phyloP scores from a whole-genome alignment of 2,797 vertebrate species.

The Crossoptilon crossoptilon region DNA sequence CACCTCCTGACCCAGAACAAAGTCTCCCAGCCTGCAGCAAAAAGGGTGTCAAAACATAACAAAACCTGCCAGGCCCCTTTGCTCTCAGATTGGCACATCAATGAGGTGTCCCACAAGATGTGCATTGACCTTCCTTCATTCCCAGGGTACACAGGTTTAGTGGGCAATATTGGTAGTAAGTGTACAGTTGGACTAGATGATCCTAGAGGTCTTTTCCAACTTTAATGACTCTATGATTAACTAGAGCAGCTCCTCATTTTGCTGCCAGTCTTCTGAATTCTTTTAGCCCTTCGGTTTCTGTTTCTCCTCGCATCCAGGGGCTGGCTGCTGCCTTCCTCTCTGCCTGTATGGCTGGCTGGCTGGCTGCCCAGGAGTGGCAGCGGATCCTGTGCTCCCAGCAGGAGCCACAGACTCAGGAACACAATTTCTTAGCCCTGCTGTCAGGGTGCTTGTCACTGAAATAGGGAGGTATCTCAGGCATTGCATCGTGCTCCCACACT shows the following conservation, averaged over 20 bases:
- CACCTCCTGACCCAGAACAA: no score
- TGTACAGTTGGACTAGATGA: no score
- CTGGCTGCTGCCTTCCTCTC: neutral
- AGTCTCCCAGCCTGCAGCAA: no score
- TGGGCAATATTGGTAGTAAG: no score
- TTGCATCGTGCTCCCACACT: neutral
- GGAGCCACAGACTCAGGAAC: neutral
- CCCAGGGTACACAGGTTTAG: neutral
- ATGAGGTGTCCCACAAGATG: neutral
- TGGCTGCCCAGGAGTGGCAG: neutral
- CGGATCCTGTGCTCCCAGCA: neutral
- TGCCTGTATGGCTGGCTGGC: neutral
- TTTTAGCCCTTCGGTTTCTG: neutral
- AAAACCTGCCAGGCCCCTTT: no score
- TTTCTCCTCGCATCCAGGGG: fast-evolving
- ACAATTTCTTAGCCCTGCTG: fast-evolving
- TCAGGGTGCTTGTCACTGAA: neutral
- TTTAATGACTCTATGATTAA: no score
- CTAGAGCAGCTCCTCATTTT: neutral
- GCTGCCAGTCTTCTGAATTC: neutral
- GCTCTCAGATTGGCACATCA: no score
- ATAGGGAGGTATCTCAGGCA: neutral
- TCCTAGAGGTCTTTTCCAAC: no score
- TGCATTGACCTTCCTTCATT: neutral
- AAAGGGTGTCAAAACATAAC: no score